Evolutionary conservation across 2,113 vertebrate species (phyloP).

Genomic region (Takifugu bimaculatus): DNA sequence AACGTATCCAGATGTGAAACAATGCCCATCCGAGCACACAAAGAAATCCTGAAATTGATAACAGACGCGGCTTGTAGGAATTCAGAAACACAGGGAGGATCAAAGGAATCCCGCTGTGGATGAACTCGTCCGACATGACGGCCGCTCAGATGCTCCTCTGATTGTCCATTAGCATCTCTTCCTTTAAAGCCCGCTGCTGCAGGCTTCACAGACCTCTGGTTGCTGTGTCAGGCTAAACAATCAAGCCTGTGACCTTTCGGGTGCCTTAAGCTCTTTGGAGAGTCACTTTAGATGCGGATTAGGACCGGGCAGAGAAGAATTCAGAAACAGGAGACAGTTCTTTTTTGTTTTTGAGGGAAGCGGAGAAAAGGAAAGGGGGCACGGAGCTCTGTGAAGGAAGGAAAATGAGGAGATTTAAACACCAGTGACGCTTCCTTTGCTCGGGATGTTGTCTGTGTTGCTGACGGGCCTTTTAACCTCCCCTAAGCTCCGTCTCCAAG

Average conservation of each 20-base stretch:
- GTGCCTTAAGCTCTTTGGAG: slow-evolving; percentile 59
- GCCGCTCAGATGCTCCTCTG: slow-evolving; percentile 10
- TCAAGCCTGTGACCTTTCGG: slow-evolving; percentile 49
- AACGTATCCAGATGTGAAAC: slow-evolving; percentile 41
- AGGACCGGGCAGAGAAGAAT: slow-evolving; percentile 48
- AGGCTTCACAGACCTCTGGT: slow-evolving; percentile 13
- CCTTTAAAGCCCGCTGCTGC: slow-evolving; percentile 11
- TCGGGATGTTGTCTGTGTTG: slow-evolving; percentile 66
- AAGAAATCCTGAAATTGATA: slow-evolving; percentile 1
- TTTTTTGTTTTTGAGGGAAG: slow-evolving; percentile 63
- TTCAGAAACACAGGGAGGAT: not conserved
- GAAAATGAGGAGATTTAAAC: slow-evolving; percentile 63
- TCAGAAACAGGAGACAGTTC: slow-evolving; percentile 59
- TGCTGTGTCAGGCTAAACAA: slow-evolving; percentile 50
- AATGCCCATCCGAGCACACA: slow-evolving; percentile 12
- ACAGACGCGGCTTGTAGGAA: not conserved
- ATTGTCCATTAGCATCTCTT: slow-evolving; percentile 6
- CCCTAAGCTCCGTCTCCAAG: slow-evolving; percentile 60
- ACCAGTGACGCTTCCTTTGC: slow-evolving; percentile 42
- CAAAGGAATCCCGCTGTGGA: not conserved
- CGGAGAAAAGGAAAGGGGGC: slow-evolving; percentile 11
- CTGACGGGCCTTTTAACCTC: slow-evolving; percentile 71
- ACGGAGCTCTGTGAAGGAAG: slow-evolving; percentile 5
- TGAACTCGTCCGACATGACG: slow-evolving; percentile 7
- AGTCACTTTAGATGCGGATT: slow-evolving; percentile 68